phyloP scores from a whole-genome alignment of 2,888 invertebrate species.

The Calephelis perditalis region DNA sequence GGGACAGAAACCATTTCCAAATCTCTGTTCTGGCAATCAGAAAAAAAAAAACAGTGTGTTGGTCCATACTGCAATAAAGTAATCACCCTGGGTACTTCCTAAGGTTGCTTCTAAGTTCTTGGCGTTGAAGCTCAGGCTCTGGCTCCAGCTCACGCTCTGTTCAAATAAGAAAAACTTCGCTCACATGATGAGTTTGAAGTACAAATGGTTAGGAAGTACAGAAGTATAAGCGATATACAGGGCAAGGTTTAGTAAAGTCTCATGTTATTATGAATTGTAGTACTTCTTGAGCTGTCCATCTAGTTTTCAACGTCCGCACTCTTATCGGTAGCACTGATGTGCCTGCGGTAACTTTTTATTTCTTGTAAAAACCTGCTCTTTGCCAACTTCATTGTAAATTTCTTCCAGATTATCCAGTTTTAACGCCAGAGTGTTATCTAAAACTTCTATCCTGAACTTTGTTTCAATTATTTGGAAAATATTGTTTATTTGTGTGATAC shows the following conservation, averaged over 20 bases:
- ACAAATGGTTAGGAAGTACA: too few relatives aligned
- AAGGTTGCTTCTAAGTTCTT: too few relatives aligned
- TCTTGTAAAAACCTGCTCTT: conserved; percentile 15
- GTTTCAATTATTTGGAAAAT: neutral
- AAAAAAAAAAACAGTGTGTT: too few relatives aligned
- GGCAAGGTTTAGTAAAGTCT: too few relatives aligned
- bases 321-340: neutral
- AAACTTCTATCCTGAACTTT: neutral
- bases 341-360: conserved; percentile 4
- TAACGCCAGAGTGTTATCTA: neutral
- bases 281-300: neutral
- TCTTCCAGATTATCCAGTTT: conserved; percentile 4
- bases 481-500: neutral
- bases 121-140: too few relatives aligned
- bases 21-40: too few relatives aligned
- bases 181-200: too few relatives aligned
- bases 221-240: neutral
- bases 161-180: too few relatives aligned
- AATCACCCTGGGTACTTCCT: too few relatives aligned
- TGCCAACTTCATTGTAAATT: conserved; percentile 2
- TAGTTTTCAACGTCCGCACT: neutral
- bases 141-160: too few relatives aligned
- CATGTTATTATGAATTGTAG: neutral
- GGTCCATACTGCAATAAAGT: too few relatives aligned
- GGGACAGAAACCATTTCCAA: too few relatives aligned